A percentile compares a stretch with the other conserved stretches of the same genome.
These are phyloP conservation scores for Myiopsitta monachus DNA, from an alignment of 2,113 vertebrate genomes.

Conservation along the genomic window DNA sequence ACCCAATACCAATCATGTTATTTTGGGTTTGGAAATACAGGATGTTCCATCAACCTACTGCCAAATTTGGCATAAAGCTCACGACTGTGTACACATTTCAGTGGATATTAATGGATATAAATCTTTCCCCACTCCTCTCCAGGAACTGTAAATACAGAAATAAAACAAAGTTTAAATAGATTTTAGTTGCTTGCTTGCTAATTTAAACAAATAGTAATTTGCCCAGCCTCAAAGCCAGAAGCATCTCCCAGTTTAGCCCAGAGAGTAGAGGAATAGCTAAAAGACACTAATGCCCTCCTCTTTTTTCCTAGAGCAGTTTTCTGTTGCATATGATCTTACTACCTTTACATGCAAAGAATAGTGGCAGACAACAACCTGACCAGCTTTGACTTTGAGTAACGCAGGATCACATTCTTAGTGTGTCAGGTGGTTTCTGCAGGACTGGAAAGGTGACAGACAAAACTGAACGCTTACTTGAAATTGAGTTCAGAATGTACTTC, in stretches of 20 bases:
- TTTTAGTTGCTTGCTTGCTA: not conserved
- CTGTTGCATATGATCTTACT: not conserved
- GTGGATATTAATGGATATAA: not conserved
- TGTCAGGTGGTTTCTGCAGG: not conserved
- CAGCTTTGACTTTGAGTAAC: not conserved
- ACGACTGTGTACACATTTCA: not conserved
- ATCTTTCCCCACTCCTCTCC: not conserved
- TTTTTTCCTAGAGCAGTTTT: not conserved
- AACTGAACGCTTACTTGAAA: not conserved
- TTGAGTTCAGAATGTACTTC: not conserved
- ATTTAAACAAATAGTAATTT: not conserved
- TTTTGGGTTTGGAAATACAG: not conserved
- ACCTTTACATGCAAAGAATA: not conserved
- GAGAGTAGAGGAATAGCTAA: not conserved
- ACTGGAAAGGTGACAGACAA: not conserved
- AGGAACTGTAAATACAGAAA: not conserved
- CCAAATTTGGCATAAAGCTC: not conserved
- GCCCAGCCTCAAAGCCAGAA: not conserved
- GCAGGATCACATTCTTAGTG: not conserved
- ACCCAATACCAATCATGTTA: not conserved
- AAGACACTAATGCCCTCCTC: not conserved
- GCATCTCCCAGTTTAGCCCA: not conserved
- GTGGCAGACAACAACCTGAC: not conserved
- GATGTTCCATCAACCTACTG: not conserved
- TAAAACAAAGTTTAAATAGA: not conserved